Evolutionary conservation across 2,113 vertebrate species (phyloP).

Genomic region (Tragelaphus scriptus): DNA sequence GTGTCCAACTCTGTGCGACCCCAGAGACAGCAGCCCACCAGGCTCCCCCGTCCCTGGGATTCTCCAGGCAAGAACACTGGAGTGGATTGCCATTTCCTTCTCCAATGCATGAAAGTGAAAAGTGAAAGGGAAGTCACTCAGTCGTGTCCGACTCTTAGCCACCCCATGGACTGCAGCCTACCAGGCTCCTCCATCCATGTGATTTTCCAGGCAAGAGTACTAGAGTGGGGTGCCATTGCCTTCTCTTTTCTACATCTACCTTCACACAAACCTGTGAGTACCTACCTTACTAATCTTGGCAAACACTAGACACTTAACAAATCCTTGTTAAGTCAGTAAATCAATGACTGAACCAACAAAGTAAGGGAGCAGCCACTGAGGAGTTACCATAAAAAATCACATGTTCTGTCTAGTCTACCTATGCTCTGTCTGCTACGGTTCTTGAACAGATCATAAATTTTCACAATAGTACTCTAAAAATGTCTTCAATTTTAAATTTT

Average conservation of each 20-base stretch:
- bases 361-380: background rate
- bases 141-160: too few species aligned
- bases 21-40: too few species aligned
- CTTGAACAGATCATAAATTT: background rate
- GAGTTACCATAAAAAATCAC: background rate
- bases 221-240: too few species aligned
- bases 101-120: too few species aligned
- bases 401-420: background rate
- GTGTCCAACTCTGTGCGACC: too few species aligned
- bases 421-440: background rate
- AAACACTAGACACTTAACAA: background rate
- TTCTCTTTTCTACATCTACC: background rate
- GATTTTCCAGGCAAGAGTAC: too few species aligned
- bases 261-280: background rate
- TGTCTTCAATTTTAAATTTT: background rate
- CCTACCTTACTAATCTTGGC: background rate
- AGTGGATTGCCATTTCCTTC: too few species aligned
- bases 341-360: background rate
- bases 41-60: too few species aligned
- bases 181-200: too few species aligned
- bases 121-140: too few species aligned
- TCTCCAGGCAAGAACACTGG: too few species aligned
- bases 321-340: background rate
- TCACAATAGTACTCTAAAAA: background rate
- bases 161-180: too few species aligned